Evolutionary conservation across 1,140 invertebrate genomes (phyloP), one percentile per base, ranked within the genome.

Genomic region (Pectinophora gossypiella): DNA sequence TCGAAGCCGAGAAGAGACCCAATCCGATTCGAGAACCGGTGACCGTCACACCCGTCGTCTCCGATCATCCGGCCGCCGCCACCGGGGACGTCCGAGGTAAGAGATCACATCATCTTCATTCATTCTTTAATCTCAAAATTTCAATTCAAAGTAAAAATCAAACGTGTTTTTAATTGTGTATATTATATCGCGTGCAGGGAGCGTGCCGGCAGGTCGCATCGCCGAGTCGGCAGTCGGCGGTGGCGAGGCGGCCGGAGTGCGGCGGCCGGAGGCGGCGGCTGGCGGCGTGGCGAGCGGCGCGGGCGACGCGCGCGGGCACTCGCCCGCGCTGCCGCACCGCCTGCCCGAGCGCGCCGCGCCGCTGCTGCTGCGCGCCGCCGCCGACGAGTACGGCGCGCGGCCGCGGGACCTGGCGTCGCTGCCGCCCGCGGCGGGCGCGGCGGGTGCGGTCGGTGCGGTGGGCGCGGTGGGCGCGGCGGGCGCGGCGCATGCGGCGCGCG

Each of bases 251-350:
- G 59, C 53, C 44, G 51, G 50, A 22, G 35, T 40, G 19, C 27
- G 18, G 23, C 42, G 51, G 18, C 50, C 44, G 19, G 10, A 43
- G 16, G 53, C 53, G 7, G 49, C 59, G 45, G 61, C 47, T 18
- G 68, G 67, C 0, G 73, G 78, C 9, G 82, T 78, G 23, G 81
- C 70, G 7, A 73, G 75, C 0, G 82, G 83, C 51, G 77, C 77
- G 1, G 66, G 75, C n/a, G 82, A 85, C 55, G 78, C 76, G 16
- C 68, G 82, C 23, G 82, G 82, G 49, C 83, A 81, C 52, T 84
- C 83, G 35, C 83, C 83, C n/a, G 83, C 80, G 23, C 64, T 84
- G 21, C 80, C 83, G 43, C 78, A 83, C 47, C 68, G 83, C 6
- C 73, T 63, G 19, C 59, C 73, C 51, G 81, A 85, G 52, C 65